Base-by-base conservation (phyloP, 2,113 vertebrate genomes). In the Pedionomus torquatus region DNA sequence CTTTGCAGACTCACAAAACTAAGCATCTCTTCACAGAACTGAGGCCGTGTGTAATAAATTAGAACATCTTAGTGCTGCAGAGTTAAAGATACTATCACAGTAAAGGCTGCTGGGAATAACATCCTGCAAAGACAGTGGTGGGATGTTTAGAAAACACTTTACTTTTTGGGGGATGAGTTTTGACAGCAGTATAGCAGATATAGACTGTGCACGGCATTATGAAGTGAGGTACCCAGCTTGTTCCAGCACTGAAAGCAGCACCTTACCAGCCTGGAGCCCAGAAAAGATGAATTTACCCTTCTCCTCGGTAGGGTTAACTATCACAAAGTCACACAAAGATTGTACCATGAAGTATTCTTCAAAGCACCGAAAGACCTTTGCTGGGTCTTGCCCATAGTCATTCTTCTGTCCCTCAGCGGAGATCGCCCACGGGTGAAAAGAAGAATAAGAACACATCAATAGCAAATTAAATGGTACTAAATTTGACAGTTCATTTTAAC, bases 191-290 rank as follows among this genome's bases (percentile, higher is more conserved):
- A 24, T 30, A 35, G 41, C 41, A 41, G 17, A 49, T 26, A 48
- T 7, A 41, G 55, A 55, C 5, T 7, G 9, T 1, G 0, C 54
- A 51, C 26, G 14, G n/a, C 11, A 7, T 39, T 24, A n/a, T 9
- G 26, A 15, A n/a, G 57, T 24, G 37, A 65, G 51, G 37, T n/a
- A 49, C 20, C 31, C 14, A 33, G 25, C 24, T 17, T 2, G 0
- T 10, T 41, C 64, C 41, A 30, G 39, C 41, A 35, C 30, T 21
- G n/a, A 48, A 10, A 39, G 24, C 64, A 31, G 18, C 21, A 28
- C 9, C 18, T 44, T 24, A 23, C 8, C 39, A 46, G 72, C 28
- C 48, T 26, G 55, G 24, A 69, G 14, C 26, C 28, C 41, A 7
- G 25, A 31, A 48, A 21, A 17, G 21, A 17, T 37, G 21, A 57